Evolutionary conservation across 1,140 invertebrate species (phyloP), one percentile per base, ranked within the genome.

Genomic region (Pectinophora gossypiella): DNA sequence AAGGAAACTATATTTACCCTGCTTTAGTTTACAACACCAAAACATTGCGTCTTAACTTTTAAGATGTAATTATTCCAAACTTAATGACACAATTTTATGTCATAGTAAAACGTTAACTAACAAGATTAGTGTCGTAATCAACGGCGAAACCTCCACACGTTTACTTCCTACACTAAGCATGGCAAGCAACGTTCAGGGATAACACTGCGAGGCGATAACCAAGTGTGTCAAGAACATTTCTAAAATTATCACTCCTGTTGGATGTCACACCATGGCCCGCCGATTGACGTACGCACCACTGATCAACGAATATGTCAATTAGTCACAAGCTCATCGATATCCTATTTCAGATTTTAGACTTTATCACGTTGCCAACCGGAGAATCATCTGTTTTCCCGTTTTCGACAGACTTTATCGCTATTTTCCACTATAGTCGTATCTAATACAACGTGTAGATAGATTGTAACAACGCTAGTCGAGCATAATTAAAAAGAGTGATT

Each of bases 151-250:
- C 55, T 63, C 23, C 48, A 9, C 7, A 1, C 43, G 21, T 56
- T 42, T 42, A 70, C 56, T 67, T 63, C 61, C 61, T 60, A 59
- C 55, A 56, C 52, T 40, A 46, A 64, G 51, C 52, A 35, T 32
- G 57, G 27, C n/a, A n/a, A n/a, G n/a, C n/a, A n/a, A n/a, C n/a
- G n/a, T n/a, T n/a, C 53, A 54, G 61, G 63, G 56, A 67, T 64
- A 53, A 60, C 47, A 19, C n/a, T 35, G 54, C 50, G 60, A 62
- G 60, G 56, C 40, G 64, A 67, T 65, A 71, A 63, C 44, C 63
- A 76, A 67, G 52, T 65, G 50, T 74, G 74, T 71, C 71, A 77
- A 70, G 71, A 61, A 44, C 59, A 59, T 32, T 18, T 65, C 59
- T 60, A 49, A 58, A 59, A 52, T 63, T 59, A 56, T 21, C 42